Base-by-base conservation (phyloP, 2,888 invertebrate genomes). In the Mallateleia sp. region DNA sequence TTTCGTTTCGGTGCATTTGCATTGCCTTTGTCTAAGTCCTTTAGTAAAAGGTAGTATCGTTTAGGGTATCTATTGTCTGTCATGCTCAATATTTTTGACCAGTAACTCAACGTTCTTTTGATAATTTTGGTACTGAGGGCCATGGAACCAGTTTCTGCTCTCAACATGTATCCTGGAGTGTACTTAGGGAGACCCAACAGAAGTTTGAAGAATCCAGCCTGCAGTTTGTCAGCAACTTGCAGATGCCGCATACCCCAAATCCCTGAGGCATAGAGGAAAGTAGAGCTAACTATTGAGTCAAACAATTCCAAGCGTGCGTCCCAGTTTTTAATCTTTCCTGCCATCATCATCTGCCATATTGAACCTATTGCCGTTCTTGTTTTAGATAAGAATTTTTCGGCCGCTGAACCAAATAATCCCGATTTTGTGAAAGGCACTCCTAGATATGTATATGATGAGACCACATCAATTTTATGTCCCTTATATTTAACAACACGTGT, bases 401-500 rank as follows among this genome's bases (percentile, higher is more conserved):
- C 42, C 11, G 71, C 58, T 28, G 2, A 15, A 6, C 32, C 22
- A n/a, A 75, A 77, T 0, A 66, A 11, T 0, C 75, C 80, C 3
- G 80, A 71, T 6, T 64, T 25, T 5, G 32, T 14, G 22, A 83
- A 83, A 0, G 74, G 42, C 4, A 85, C 67, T 18, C 80, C 85
- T 4, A 88, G 45, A 32, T 86, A 88, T 6, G 67, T 42, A 18
- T 86, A 88, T 14, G 28, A 25, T 8, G 58, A 42, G 0, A 88
- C 83, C n/a, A n/a, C n/a, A n/a, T n/a, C 15, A 64, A 22, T 28
- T 80, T 77, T 3, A 88, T 18, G 1, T 24, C 20, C 2, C 5
- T 45, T 56, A 20, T 86, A 88, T 22, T 75, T 77, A 2, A 80
- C 14, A 32, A 25, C 28, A n/a, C n/a, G n/a, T n/a, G n/a, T n/a